Evolutionary conservation across 2,797 vertebrate species (phyloP), one percentile per base, ranked within the genome.

Genomic region (Microctenopoma lineatum): DNA sequence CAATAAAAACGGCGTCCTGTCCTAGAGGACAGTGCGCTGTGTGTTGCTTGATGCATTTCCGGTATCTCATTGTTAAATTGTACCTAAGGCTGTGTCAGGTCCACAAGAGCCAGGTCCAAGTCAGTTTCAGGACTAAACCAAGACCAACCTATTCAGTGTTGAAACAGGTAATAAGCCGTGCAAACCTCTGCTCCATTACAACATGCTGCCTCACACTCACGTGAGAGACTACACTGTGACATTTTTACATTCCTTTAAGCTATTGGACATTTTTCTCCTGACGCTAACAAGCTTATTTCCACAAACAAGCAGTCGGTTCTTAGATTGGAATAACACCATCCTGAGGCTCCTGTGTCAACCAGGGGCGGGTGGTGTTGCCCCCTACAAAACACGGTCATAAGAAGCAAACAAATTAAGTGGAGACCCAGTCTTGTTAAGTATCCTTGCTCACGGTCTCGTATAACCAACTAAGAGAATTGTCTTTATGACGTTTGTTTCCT

Each of bases 121-220:
- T 77, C 70, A 64, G 50, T 75, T 58, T 57, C 25, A 38, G 44
- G 29, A 72, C 63, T 47, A 56, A 64, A n/a, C n/a, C n/a, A n/a
- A 47, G 54, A 73, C 60, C 47, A 51, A 51, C 34, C 29, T 42
- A 54, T 51, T 80, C 42, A 39, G n/a, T 12, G 52, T 21, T 62
- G 59, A 60, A 70, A 63, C 34, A 36, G 46, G 7, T 14, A 77
- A 47, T 53, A 41, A 9, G 7, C 1, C 18, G 44, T 38, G 9
- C 13, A 51, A n/a, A 36, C 12, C 36, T 55, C 21, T 60, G 12
- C 42, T 52, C 4, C 3, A 46, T 59, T 71, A 56, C 52, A 66
- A 55, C 29, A 47, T 36, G 51, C 41, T 53, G 45, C 62, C 50
- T 52, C 39, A 16, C 18, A 54, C 15, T 21, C 1, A 39, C 70